Base-by-base conservation (phyloP, 2,797 vertebrate genomes). In the Falco cherrug region DNA sequence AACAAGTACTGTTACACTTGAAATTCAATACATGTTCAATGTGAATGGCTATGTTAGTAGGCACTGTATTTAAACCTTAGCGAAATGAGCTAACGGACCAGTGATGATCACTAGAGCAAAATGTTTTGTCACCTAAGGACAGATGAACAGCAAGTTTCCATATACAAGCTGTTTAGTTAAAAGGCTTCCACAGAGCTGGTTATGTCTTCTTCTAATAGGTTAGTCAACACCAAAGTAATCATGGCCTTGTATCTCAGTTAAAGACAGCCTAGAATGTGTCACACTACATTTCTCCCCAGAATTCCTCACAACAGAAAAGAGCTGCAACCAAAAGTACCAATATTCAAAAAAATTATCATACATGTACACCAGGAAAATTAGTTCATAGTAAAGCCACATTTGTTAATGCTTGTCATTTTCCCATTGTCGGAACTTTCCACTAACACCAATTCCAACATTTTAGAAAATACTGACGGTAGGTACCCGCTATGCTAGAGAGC, bases 221-320 rank as follows among this genome's bases (percentile, higher is more conserved):
- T 59, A n/a, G 69, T 39, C 25, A 71, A 10, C 16, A 77, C 5
- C 28, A 68, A 87, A 61, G 9, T 13, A 57, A 65, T 18, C 33
- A 43, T 1, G 6, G 26, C 16, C 41, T 70, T 45, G 48, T 20
- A 22, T 25, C 10, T 37, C 1, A 0, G 17, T 24, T 59, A n/a
- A 93, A 48, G 16, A 64, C 35, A 60, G 56, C 26, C 41, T 20
- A 45, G 7, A 56, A 24, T 6, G 26, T 1, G 3, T 22, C 57
- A 86, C 8, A 13, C 4, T 11, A 19, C 29, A 74, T 17, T 0
- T 71, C 53, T 69, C 13, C 29, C 24, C 57, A 71, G 22, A 86
- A 78, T 9, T 39, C n/a, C 13, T 73, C 51, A 39, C 17, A 70
- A 29, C 0, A 59, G 29, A 19, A 41, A 28, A 43, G 13, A 37